A percentile compares a stretch with the other conserved stretches of the same genome.
Conservation (phyloP, 2,113 vertebrate genomes). For the Labrus mixtus region DNA sequence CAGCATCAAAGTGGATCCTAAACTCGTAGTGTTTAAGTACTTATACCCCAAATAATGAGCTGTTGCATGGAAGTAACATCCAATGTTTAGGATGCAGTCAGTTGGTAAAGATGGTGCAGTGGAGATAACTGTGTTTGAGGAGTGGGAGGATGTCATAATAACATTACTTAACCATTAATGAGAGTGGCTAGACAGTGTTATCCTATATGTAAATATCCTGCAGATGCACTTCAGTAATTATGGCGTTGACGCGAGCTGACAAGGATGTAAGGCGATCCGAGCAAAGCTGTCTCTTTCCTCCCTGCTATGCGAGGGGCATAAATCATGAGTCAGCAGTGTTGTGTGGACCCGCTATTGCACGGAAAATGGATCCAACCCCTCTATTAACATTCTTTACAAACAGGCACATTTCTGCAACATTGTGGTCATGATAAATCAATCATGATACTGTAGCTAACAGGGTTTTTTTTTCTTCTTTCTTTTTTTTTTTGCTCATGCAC, state of each 20-base stretch:
- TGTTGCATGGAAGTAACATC: constrained; percentile 12
- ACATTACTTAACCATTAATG: constrained; percentile 60
- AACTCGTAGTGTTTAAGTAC: constrained; percentile 19
- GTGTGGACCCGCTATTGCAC: constrained; percentile 30
- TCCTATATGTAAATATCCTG: constrained; percentile 58
- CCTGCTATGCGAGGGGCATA: constrained; percentile 39
- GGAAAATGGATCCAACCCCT: constrained; percentile 38
- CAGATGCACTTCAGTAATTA: constrained; percentile 67
- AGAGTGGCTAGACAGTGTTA: constrained; percentile 60
- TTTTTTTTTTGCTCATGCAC: background rate
- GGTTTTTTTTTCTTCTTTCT: constrained; percentile 23
- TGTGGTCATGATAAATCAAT: constrained; percentile 58
- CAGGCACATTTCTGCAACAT: constrained; percentile 27
- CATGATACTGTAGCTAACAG: constrained; percentile 33
- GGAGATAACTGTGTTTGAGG: constrained; percentile 26
- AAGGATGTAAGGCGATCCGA: constrained; percentile 52
- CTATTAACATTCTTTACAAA: constrained; percentile 50
- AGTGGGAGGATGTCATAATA: constrained; percentile 25
- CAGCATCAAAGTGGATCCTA: constrained; percentile 13
- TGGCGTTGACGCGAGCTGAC: constrained; percentile 54
- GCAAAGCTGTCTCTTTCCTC: constrained; percentile 46
- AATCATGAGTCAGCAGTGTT: constrained; percentile 79
- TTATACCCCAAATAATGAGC: constrained; percentile 13
- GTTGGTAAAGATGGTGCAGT: constrained; percentile 15
- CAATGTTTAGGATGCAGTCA: constrained; percentile 29